Percentiles rank a stretch among this genome's conserved stretches.
These are phyloP conservation scores for Ochlodes sylvanus DNA, from an alignment of 2,888 invertebrate species.

Conservation along the genomic window DNA sequence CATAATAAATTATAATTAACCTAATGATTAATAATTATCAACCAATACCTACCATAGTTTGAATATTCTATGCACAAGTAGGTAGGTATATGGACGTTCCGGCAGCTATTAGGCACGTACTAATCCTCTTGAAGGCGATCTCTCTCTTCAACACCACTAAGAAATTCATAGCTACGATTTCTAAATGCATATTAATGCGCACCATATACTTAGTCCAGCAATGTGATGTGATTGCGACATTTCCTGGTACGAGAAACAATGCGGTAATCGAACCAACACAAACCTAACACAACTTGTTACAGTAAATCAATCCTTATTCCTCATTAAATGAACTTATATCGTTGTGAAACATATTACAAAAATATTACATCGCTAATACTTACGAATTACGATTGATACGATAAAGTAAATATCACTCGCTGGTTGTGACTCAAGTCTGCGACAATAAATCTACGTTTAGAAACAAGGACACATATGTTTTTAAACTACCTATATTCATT, in stretches of 20 bases:
- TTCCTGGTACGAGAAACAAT: slow-evolving; percentile 62
- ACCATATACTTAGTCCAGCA: slow-evolving; percentile 65
- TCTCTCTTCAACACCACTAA: slow-evolving; percentile 32
- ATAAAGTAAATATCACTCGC: slow-evolving; percentile 22
- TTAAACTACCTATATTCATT: slow-evolving; percentile 47
- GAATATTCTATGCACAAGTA: neutral
- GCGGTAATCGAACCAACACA: slow-evolving; percentile 34
- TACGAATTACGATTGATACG: neutral
- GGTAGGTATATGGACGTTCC: neutral
- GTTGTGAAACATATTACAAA: slow-evolving; percentile 42
- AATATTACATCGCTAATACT: slow-evolving; percentile 21
- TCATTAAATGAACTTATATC: slow-evolving; percentile 25
- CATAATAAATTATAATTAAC: too few relatives aligned
- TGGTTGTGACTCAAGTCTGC: slow-evolving; percentile 15
- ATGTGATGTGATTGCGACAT: slow-evolving; percentile 69
- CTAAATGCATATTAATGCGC: slow-evolving; percentile 73
- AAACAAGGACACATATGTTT: slow-evolving; percentile 75
- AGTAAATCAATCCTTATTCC: slow-evolving; percentile 22
- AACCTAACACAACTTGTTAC: slow-evolving; percentile 38
- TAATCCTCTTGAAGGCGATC: slow-evolving; percentile 29
- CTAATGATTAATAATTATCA: too few relatives aligned
- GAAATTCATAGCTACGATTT: slow-evolving; percentile 42
- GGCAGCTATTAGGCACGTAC: slow-evolving; percentile 15
- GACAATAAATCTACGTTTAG: slow-evolving; percentile 32
- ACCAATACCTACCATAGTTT: too few relatives aligned